A percentile compares a stretch with the other conserved stretches of the same genome.
Conservation (phyloP, 2,113 vertebrate genomes). For the Glareola pratincola region DNA sequence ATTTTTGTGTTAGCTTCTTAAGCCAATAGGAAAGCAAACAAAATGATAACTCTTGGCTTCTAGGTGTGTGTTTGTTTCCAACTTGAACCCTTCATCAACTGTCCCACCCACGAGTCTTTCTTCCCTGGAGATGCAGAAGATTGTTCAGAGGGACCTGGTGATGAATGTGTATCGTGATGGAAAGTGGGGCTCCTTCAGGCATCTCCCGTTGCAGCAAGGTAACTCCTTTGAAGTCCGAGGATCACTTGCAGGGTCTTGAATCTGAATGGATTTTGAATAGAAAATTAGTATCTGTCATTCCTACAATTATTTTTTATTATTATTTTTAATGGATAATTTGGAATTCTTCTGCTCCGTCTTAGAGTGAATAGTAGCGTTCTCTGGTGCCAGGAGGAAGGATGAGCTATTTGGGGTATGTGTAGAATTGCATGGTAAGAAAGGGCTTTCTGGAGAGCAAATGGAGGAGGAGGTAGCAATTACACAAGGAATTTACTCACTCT, state of each 20-base stretch:
- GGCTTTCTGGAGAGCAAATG: not conserved
- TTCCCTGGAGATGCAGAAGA: slow-evolving; percentile 73
- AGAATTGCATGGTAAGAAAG: not conserved
- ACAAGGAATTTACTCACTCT: not conserved
- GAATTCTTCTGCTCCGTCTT: not conserved
- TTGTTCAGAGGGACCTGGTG: slow-evolving; percentile 79
- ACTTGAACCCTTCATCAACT: slow-evolving; percentile 71
- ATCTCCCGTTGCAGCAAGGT: slow-evolving; percentile 83
- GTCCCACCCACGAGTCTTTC: slow-evolving; percentile 60
- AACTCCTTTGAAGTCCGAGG: not conserved
- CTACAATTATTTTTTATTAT: not conserved
- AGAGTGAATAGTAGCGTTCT: not conserved
- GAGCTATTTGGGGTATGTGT: not conserved
- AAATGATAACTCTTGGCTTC: not conserved
- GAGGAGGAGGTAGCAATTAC: not conserved
- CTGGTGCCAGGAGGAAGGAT: not conserved
- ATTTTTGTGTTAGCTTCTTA: not conserved
- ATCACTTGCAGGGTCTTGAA: not conserved
- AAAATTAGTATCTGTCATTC: not conserved
- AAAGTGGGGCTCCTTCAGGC: slow-evolving; percentile 89
- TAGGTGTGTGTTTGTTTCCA: slow-evolving; percentile 90
- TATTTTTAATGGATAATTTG: not conserved
- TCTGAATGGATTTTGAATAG: not conserved
- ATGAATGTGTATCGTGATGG: slow-evolving; percentile 92
- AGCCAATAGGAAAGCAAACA: not conserved